Evolutionary conservation across 2,113 vertebrate genomes (phyloP).

Genomic region (Onychostoma macrolepis): DNA sequence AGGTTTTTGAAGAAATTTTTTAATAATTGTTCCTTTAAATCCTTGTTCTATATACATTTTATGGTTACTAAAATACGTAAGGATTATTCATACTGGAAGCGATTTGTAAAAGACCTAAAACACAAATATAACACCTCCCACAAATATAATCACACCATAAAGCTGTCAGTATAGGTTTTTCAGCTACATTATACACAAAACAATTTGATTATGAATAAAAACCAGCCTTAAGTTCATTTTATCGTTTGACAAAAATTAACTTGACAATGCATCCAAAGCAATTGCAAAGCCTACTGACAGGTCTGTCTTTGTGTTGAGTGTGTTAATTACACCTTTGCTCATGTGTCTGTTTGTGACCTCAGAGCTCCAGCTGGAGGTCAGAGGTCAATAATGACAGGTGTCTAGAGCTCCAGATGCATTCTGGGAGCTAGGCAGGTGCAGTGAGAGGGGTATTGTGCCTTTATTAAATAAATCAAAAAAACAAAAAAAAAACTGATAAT

Average conservation of each 20-base stretch:
- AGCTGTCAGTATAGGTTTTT: neutral
- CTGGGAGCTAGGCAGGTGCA: slow-evolving; percentile 60
- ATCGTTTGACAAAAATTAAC: neutral
- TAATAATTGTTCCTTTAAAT: neutral
- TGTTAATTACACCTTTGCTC: slow-evolving; percentile 23
- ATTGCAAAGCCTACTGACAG: neutral
- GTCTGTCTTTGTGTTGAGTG: slow-evolving; percentile 19
- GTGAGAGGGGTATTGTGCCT: slow-evolving; percentile 25
- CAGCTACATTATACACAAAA: neutral
- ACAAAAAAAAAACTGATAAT: neutral
- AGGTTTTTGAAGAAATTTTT: neutral
- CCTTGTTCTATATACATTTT: neutral
- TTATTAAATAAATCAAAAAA: slow-evolving; percentile 28
- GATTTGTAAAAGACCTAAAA: neutral
- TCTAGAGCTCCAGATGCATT: slow-evolving; percentile 58
- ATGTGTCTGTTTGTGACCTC: neutral
- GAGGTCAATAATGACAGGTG: slow-evolving; percentile 70
- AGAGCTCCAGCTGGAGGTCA: slow-evolving; percentile 65
- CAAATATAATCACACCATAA: too few species aligned
- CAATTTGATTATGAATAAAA: neutral
- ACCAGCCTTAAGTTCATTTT: neutral
- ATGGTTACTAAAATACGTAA: neutral
- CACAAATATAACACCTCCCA: too few species aligned
- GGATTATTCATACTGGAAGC: neutral
- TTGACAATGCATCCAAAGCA: neutral